Percentiles rank a stretch among this genome's conserved stretches.
These are phyloP conservation scores for Halcyon leucocephala DNA, from an alignment of 2,797 vertebrate species.

Conservation along the genomic window DNA sequence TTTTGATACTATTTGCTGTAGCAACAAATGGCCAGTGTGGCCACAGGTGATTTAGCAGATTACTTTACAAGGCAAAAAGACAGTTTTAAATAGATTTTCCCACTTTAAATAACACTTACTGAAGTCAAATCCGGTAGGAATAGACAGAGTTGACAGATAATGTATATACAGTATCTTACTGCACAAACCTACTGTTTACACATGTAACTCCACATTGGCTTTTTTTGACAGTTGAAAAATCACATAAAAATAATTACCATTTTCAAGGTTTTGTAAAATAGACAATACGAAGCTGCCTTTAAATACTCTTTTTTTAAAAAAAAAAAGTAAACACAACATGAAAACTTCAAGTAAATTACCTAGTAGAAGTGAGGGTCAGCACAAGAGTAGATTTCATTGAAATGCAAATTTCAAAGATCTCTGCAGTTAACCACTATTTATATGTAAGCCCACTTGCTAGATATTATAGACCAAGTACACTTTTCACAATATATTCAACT, in stretches of 20 bases:
- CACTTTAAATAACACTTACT: slow-evolving; percentile 33
- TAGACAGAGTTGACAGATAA: slow-evolving; percentile 49
- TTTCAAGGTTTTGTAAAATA: background rate
- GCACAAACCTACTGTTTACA: background rate
- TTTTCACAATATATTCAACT: background rate
- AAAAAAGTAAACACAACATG: background rate
- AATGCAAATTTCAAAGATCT: background rate
- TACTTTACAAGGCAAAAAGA: slow-evolving; percentile 2
- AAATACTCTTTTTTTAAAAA: background rate
- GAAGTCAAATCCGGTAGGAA: slow-evolving; percentile 34
- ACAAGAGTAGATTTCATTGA: background rate
- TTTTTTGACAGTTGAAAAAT: slow-evolving; percentile 13
- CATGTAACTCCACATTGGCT: background rate
- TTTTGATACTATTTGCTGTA: background rate
- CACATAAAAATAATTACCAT: background rate
- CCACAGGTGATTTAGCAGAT: slow-evolving; percentile 4
- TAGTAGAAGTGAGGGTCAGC: background rate
- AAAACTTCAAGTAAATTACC: background rate
- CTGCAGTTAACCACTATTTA: background rate
- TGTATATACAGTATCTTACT: background rate
- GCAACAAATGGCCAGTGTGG: background rate
- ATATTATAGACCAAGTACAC: background rate
- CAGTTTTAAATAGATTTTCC: slow-evolving; percentile 46
- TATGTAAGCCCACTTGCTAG: background rate
- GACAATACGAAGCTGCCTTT: background rate